Base-by-base conservation (phyloP, 2,888 invertebrate genomes). In the Agonopterix heracliana region DNA sequence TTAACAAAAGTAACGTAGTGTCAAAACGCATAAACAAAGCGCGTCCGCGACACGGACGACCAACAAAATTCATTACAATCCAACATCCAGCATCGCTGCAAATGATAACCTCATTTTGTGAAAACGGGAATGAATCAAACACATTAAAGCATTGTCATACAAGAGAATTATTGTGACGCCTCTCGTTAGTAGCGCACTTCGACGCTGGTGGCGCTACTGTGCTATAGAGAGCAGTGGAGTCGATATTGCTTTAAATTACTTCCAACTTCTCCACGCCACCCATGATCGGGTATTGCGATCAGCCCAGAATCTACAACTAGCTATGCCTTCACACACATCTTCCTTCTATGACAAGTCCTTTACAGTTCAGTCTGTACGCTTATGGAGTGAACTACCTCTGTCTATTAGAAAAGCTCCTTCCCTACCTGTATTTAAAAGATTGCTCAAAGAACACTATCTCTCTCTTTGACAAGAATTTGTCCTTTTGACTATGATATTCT, bases 131-230 rank as follows among this genome's bases (percentile, higher is more conserved):
- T 87, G 86, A 87, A 86, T 88, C 87, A 88, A 87, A 84, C 81
- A 77, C 78, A 81, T 78, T 83, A 84, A 78, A 86, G 81, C 86
- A 85, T 87, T 86, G 87, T 87, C 87, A 84, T 75, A 74, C 74
- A 68, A 74, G 83, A 85, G 84, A 87, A 82, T 86, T 87, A 86
- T 88, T 85, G 85, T 88, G 87, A 87, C 83, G 81, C 73, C 80
- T 79, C 83, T 82, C 86, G 79, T 81, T 83, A 79, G 76, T 65
- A 68, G 74, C 74, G 74, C 72, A 78, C 81, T 84, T 81, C 78
- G 80, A 74, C 78, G 81, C 74, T 74, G 70, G 62, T 63, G 75
- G 75, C 69, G 66, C 52, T 63, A 54, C 52, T 34, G 51, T 69
- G 36, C 54, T 56, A 61, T 41, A 2, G 54, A 41, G 35, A 0